These are phyloP conservation scores for Aldabrachelys gigantea DNA, from an alignment of 2,113 vertebrate genomes.

Conservation along the genomic window DNA sequence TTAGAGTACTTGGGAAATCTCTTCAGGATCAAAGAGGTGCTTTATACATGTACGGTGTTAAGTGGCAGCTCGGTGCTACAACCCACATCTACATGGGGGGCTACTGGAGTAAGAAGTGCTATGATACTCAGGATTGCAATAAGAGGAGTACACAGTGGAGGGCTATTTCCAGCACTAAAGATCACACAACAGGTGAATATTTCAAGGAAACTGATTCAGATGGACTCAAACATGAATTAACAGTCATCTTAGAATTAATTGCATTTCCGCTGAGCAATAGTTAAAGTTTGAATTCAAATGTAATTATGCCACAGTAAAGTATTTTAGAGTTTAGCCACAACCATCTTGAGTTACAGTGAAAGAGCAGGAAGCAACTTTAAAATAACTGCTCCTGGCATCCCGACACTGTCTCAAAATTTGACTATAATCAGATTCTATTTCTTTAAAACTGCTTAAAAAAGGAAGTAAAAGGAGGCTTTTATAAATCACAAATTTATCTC, in stretches of 20 bases:
- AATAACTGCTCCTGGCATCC: neutral
- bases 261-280: neutral
- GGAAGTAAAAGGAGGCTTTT: neutral
- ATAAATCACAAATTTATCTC: neutral
- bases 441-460: neutral
- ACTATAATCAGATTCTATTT: neutral
- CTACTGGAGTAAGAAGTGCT: too few relatives aligned
- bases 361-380: neutral
- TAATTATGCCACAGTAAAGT: neutral
- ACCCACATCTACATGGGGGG: neutral
- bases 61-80: neutral
- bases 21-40: neutral
- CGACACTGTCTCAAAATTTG: neutral
- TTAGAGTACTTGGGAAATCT: neutral
- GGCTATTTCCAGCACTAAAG: neutral
- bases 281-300: conserved; percentile 18
- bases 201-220: neutral
- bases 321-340: neutral
- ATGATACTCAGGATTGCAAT: neutral
- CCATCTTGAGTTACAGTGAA: accelerated
- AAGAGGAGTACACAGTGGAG: neutral
- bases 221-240: neutral
- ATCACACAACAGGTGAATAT: neutral
- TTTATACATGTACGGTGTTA: conserved; percentile 4
- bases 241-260: neutral